Percentiles rank a stretch among this genome's conserved stretches.
Evolutionary conservation across 2,797 vertebrate genomes (phyloP).

Genomic region (Hippocampus kuda): DNA sequence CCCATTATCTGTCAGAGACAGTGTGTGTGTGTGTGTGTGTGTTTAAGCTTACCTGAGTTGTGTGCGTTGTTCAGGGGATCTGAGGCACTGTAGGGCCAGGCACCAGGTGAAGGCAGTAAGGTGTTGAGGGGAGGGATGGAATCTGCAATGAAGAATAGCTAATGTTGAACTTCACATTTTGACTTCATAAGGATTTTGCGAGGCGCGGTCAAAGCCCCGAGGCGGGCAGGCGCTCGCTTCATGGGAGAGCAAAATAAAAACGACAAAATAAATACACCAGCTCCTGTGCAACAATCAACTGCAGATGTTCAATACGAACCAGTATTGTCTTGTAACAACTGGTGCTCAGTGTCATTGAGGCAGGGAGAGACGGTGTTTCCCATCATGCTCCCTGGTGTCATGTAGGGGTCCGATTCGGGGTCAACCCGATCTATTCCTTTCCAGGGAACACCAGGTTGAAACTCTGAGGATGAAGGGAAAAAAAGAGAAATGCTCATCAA

Average conservation of each 20-base stretch:
- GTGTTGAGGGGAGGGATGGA: slow-evolving; percentile 95
- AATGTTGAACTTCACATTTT: neutral
- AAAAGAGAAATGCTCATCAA: neutral
- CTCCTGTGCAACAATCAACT: neutral
- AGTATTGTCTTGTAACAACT: slow-evolving; percentile 96
- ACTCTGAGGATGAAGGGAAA: slow-evolving; percentile 67
- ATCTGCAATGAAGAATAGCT: slow-evolving; percentile 34
- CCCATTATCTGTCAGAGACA: too few species aligned
- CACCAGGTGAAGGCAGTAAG: slow-evolving; percentile 99
- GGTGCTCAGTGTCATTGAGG: slow-evolving; percentile 97
- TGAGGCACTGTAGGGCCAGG: slow-evolving; percentile 99
- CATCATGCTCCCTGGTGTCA: slow-evolving; percentile 97
- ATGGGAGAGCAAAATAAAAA: neutral
- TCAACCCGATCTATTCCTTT: slow-evolving; percentile 97
- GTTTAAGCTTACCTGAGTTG: slow-evolving; percentile 81
- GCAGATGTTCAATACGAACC: slow-evolving; percentile 39
- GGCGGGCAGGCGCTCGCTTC: too few species aligned
- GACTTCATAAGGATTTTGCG: too few species aligned
- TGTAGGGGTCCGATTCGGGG: slow-evolving; percentile 96
- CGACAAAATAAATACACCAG: too few species aligned
- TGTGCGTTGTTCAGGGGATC: slow-evolving; percentile 93
- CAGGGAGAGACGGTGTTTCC: slow-evolving; percentile 83
- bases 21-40: neutral
- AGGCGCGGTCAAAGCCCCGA: too few species aligned
- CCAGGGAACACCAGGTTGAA: slow-evolving; percentile 98